These are phyloP conservation scores for Opisthocomus hoazin DNA, from an alignment of 2,113 vertebrate species.

Conservation along the genomic window DNA sequence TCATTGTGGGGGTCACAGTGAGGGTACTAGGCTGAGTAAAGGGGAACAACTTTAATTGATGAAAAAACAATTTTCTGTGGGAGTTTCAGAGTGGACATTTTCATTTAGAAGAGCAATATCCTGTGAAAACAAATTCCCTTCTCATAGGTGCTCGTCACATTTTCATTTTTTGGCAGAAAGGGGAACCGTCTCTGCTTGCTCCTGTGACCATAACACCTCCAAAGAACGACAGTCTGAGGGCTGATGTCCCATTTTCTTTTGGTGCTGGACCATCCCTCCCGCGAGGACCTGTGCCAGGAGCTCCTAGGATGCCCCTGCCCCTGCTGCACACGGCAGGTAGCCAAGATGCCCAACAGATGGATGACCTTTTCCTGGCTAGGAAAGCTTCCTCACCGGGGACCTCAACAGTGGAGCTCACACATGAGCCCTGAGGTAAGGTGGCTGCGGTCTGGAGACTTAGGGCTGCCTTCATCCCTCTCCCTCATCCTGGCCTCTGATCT, in stretches of 20 bases:
- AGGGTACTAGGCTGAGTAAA: background rate
- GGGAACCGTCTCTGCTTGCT: background rate
- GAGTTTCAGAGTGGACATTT: background rate
- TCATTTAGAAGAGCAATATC: background rate
- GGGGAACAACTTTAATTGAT: background rate
- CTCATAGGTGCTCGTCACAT: background rate
- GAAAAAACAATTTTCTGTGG: background rate
- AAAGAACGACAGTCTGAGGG: rapidly evolving
- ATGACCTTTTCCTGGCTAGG: background rate
- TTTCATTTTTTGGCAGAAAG: background rate
- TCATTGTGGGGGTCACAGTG: background rate
- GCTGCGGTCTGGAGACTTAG: background rate
- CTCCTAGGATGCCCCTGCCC: background rate
- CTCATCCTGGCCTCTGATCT: background rate
- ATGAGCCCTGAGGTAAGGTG: background rate
- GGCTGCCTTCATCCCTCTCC: background rate
- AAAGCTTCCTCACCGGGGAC: background rate
- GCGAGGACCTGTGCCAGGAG: background rate
- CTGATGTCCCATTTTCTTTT: background rate
- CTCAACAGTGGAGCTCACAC: background rate
- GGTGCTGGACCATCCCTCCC: background rate
- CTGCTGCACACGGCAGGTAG: background rate
- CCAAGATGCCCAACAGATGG: background rate
- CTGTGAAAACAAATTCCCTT: background rate
- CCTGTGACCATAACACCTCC: background rate